These are phyloP conservation scores for Hiodon alosoides DNA, from an alignment of 2,113 vertebrate species.

Conservation along the genomic window DNA sequence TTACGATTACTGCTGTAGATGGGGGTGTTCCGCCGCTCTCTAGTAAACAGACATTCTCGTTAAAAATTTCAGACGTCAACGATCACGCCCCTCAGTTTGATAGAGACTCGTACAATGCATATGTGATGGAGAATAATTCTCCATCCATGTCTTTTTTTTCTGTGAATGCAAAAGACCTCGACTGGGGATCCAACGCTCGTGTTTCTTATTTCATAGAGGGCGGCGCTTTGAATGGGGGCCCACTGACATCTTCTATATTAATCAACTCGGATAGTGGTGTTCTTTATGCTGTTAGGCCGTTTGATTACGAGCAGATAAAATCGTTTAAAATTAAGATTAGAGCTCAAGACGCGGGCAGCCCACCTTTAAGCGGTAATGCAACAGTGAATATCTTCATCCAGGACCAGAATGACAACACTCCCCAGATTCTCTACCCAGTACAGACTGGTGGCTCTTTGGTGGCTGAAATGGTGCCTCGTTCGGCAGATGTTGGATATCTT, in stretches of 20 bases:
- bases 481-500: too few relatives aligned
- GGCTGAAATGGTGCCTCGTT: slow-evolving; percentile 12
- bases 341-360: slow-evolving; percentile 50
- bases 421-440: too few relatives aligned
- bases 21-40: slow-evolving; percentile 6
- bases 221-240: slow-evolving; percentile 26
- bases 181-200: slow-evolving; percentile 48
- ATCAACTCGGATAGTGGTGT: slow-evolving; percentile 55
- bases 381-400: slow-evolving; percentile 47
- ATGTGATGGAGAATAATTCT: slow-evolving; percentile 55
- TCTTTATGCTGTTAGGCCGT: slow-evolving; percentile 47
- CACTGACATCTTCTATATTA: slow-evolving; percentile 43
- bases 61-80: slow-evolving; percentile 51
- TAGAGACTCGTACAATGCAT: slow-evolving; percentile 38
- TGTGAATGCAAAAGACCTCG: slow-evolving; percentile 49
- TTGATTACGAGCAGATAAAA: slow-evolving; percentile 57
- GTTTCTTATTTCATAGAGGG: slow-evolving; percentile 43
- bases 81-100: slow-evolving; percentile 57
- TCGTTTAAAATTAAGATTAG: slow-evolving; percentile 49
- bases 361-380: slow-evolving; percentile 48
- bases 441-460: not conserved
- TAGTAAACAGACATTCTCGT: slow-evolving; percentile 1
- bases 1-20: slow-evolving; percentile 13
- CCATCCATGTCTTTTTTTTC: slow-evolving; percentile 46
- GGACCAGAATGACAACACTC: slow-evolving; percentile 1